Base-by-base conservation (phyloP, 2,797 vertebrate genomes). In the Hozukius guyotensis region DNA sequence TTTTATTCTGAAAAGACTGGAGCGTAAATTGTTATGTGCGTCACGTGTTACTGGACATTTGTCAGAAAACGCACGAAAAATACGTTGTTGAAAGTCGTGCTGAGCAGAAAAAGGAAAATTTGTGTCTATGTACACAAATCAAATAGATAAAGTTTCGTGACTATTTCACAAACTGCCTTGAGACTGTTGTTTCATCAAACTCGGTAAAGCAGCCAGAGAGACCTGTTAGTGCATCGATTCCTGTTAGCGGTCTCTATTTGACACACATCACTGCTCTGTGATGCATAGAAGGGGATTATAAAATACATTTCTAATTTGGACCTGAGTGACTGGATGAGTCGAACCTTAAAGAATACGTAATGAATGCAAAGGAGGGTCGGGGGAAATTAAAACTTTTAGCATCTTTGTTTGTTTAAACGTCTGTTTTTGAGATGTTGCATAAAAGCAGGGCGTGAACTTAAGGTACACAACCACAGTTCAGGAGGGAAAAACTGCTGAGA, bases 341-440 rank as follows among this genome's bases (percentile, higher is more conserved):
- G 8, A 62, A 87, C 70, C 31, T 77, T 85, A 75, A 79, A 80
- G 75, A 75, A 80, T 61, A 56, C 46, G 18, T 72, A 72, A 79
- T 72, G 55, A 68, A 83, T 61, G 59, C 56, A 81, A 73, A 78
- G 29, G 1, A 52, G 64, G 22, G 60, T 86, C 79, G 2, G 14
- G 89, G 83, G 87, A 87, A 90, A 89, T 82, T 77, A 81, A 85
- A 91, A 82, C 80, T 75, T 72, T 76, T 2, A 38, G 57, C 72
- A 5, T 65, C n/a, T 68, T 34, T 71, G 56, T 83, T 62, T 60
- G 31, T 25, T 27, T 32, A 5, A 14, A 63, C 38, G 4, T 61
- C 25, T 61, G 11, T 59, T 75, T 67, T 24, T 69, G n/a, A 80
- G 59, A 55, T 27, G 46, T 16, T 62, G 34, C 10, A 22, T 6